phyloP scores from a whole-genome alignment of 1,140 invertebrate species.

The Paraescarpia echinospica region DNA sequence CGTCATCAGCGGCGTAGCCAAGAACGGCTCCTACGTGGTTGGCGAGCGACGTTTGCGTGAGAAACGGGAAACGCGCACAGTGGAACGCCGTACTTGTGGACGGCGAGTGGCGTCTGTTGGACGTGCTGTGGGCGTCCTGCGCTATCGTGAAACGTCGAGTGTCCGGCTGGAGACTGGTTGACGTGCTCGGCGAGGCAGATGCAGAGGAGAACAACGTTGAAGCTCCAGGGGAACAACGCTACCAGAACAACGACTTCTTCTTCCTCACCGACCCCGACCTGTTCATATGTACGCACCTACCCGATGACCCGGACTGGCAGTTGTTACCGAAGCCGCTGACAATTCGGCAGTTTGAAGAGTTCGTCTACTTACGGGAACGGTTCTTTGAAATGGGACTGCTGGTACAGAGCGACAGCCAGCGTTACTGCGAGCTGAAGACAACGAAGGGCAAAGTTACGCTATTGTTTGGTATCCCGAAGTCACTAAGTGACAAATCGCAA shows the following conservation, averaged over 20 bases:
- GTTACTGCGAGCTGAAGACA: conserved; percentile 40
- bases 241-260: conserved; percentile 48
- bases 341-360: conserved; percentile 38
- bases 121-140: conserved; percentile 52
- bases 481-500: conserved; percentile 37
- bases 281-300: conserved; percentile 50
- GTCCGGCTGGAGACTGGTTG: conserved; percentile 46
- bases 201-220: neutral
- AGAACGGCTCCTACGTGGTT: conserved; percentile 4
- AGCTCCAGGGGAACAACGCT: neutral
- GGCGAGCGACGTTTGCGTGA: neutral
- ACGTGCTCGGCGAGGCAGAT: neutral
- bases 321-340: conserved; percentile 39
- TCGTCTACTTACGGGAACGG: conserved; percentile 45
- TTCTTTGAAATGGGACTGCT: conserved; percentile 49
- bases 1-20: conserved; percentile 16
- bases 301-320: conserved; percentile 48
- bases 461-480: conserved; percentile 40
- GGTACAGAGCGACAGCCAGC: conserved; percentile 32
- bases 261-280: conserved; percentile 51
- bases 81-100: conserved; percentile 39
- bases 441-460: conserved; percentile 45
- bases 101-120: conserved; percentile 51
- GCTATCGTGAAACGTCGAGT: conserved; percentile 47
- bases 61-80: neutral